Percentiles rank a stretch among this genome's conserved stretches.
phyloP scores from a whole-genome alignment of 2,888 invertebrate genomes.

The Andrena camellia region DNA sequence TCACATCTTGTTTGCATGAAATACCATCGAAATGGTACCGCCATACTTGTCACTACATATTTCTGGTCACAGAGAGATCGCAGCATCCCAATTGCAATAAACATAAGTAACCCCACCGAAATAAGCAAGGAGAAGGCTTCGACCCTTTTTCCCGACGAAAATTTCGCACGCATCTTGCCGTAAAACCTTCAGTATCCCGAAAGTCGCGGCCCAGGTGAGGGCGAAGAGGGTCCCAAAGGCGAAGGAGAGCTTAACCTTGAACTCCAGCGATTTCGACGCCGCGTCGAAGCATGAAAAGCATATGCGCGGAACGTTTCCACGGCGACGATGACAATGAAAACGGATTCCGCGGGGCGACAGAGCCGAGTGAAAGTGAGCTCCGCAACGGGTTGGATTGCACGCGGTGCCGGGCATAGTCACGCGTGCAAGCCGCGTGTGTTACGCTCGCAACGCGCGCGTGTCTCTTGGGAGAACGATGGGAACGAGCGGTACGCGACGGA shows the following conservation, averaged over 20 bases:
- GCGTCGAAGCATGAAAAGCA: conserved; percentile 6
- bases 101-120: too few species aligned
- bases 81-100: too few species aligned
- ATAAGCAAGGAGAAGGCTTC: too few species aligned
- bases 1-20: too few species aligned
- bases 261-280: conserved; percentile 18
- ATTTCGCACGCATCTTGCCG: too few species aligned
- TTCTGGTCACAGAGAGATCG: too few species aligned
- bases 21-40: too few species aligned
- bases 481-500: conserved; percentile 51
- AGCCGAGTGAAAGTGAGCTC: conserved; percentile 73
- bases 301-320: neutral
- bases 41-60: too few species aligned
- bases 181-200: neutral
- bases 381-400: conserved; percentile 61
- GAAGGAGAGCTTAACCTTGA: conserved; percentile 35
- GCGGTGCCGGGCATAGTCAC: conserved; percentile 44
- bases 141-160: too few species aligned
- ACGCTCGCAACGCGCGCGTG: conserved; percentile 24
- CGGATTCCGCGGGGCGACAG: conserved; percentile 29
- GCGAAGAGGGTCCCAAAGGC: neutral
- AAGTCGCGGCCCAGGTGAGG: neutral
- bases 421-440: conserved; percentile 45
- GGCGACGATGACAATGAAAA: conserved; percentile 61
- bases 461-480: conserved; percentile 43